Conservation (phyloP, 2,113 vertebrate species). For the Vicugna pacos region DNA sequence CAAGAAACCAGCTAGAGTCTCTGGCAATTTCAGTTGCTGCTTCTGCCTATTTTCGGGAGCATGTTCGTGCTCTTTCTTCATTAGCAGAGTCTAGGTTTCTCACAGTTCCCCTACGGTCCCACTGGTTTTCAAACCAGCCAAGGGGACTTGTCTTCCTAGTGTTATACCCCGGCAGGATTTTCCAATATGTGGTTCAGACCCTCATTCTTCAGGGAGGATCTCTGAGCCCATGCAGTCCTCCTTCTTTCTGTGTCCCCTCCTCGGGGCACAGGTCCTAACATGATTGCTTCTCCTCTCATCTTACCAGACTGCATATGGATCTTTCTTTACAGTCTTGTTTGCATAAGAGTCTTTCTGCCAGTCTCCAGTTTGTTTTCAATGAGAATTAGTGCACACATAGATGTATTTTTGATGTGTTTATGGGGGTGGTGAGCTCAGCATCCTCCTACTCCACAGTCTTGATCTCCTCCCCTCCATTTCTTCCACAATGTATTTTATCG, state of each 20-base stretch:
- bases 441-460: background rate
- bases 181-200: background rate
- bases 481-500: background rate
- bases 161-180: too few relatives aligned
- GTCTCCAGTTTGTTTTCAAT: background rate
- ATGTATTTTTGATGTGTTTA: background rate
- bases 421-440: background rate
- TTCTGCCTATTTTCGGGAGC: background rate
- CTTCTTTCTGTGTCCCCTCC: background rate
- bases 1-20: background rate
- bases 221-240: background rate
- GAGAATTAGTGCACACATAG: background rate
- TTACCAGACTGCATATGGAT: background rate
- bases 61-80: background rate
- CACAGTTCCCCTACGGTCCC: background rate
- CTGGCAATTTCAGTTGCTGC: background rate
- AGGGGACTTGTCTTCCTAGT: background rate
- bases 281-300: background rate
- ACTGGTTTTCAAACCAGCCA: background rate
- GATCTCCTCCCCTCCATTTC: background rate
- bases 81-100: background rate
- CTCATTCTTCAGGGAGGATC: background rate
- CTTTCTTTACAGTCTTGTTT: background rate
- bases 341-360: background rate
- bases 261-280: background rate